phyloP scores from a whole-genome alignment of 2,888 invertebrate species.

The Dicyrtoma fusca region DNA sequence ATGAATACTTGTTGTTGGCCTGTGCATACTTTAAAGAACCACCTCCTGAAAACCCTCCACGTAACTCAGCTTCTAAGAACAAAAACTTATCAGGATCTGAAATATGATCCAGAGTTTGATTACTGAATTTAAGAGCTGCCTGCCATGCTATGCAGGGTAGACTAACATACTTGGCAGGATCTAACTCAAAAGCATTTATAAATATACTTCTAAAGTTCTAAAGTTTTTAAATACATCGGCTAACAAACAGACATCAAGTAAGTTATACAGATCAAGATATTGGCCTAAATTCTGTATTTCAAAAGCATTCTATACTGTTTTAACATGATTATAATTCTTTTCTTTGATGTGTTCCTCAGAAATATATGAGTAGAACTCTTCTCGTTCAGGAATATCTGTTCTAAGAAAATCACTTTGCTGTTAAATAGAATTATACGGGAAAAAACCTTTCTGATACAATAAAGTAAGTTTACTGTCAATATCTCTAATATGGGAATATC shows the following conservation, averaged over 20 bases:
- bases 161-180: neutral
- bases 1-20: constrained; percentile 10
- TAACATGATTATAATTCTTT: constrained; percentile 10
- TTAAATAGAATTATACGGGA: neutral
- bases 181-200: neutral
- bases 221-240: constrained; percentile 1
- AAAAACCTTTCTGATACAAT: constrained; percentile 8
- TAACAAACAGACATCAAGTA: neutral
- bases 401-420: neutral
- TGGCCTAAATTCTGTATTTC: constrained; percentile 11
- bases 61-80: neutral
- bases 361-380: constrained; percentile 12
- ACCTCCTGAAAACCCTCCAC: constrained; percentile 12
- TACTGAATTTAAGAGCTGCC: neutral
- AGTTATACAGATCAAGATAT: neutral
- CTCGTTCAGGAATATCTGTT: neutral
- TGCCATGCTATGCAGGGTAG: constrained; percentile 14
- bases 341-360: neutral
- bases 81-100: neutral
- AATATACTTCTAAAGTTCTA: neutral
- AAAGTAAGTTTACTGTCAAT: neutral
- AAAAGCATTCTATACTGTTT: constrained; percentile 4
- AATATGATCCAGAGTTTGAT: neutral
- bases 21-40: neutral
- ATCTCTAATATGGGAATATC: too few relatives aligned